These are phyloP conservation scores for Neodiprion pinetum DNA, from an alignment of 1,140 invertebrate genomes.

Conservation along the genomic window DNA sequence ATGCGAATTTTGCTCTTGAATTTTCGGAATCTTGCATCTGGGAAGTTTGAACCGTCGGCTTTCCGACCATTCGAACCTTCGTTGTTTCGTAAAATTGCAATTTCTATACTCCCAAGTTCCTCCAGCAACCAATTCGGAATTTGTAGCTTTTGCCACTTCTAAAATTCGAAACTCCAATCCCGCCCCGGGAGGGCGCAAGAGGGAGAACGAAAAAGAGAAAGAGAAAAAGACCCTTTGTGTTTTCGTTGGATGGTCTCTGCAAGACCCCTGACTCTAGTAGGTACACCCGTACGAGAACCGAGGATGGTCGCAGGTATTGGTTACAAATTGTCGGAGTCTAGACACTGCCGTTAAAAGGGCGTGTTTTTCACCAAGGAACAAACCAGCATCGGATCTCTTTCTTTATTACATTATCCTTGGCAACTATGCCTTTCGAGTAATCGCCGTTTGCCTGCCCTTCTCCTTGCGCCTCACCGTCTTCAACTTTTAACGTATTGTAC, in stretches of 20 bases:
- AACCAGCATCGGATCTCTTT: slow-evolving; percentile 25
- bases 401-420: slow-evolving; percentile 23
- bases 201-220: too few relatives aligned
- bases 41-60: too few relatives aligned
- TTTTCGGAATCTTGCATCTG: too few relatives aligned
- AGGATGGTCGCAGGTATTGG: slow-evolving; percentile 35
- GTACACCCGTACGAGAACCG: slow-evolving; percentile 27
- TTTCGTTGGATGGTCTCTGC: background rate
- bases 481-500: too few relatives aligned
- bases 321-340: slow-evolving; percentile 46
- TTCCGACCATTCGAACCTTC: too few relatives aligned
- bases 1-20: too few relatives aligned
- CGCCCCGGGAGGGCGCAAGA: too few relatives aligned
- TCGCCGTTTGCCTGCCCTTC: background rate
- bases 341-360: slow-evolving; percentile 28
- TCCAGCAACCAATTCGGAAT: too few relatives aligned
- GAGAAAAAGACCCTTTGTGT: background rate
- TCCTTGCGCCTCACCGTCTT: background rate
- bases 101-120: too few relatives aligned
- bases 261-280: background rate
- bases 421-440: background rate
- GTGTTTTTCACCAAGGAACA: slow-evolving; percentile 15
- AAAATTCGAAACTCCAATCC: too few relatives aligned
- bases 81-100: too few relatives aligned
- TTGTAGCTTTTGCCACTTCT: background rate